These are phyloP conservation scores for Dryadula phaetusa DNA, from an alignment of 2,888 invertebrate species.

Conservation along the genomic window DNA sequence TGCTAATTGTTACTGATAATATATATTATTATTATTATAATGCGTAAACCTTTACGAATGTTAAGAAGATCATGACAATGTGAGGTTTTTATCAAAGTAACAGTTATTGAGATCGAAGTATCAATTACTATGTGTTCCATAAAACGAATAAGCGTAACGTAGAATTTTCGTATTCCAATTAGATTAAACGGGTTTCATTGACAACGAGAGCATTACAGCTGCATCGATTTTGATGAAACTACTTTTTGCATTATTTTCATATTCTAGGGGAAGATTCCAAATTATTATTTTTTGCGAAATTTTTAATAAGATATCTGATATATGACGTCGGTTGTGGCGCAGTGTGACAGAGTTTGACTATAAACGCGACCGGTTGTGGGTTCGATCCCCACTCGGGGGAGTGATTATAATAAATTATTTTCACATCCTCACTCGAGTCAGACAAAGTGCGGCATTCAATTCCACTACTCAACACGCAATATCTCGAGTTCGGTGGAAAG, in stretches of 20 bases:
- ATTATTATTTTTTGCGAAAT: neutral
- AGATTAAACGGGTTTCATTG: constrained; percentile 53
- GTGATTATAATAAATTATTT: too few species aligned
- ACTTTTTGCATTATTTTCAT: neutral
- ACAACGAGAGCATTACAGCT: constrained; percentile 46
- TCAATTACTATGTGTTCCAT: constrained; percentile 53
- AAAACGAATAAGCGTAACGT: constrained; percentile 63
- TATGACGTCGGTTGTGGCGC: too few species aligned
- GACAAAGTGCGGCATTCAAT: too few species aligned
- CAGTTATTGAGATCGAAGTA: constrained; percentile 48
- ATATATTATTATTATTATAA: neutral
- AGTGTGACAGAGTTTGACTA: too few species aligned
- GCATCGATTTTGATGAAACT: neutral
- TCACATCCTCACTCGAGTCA: too few species aligned
- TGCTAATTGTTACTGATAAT: too few species aligned
- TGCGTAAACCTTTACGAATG: neutral
- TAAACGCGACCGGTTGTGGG: too few species aligned
- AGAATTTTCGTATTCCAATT: constrained; percentile 61
- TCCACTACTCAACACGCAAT: too few species aligned
- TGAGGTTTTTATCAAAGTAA: constrained; percentile 17
- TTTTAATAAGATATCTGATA: neutral
- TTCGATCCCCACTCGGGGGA: too few species aligned
- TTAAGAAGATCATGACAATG: neutral
- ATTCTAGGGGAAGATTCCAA: neutral
- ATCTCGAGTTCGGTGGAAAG: too few species aligned